Conservation (phyloP, 2,797 vertebrate species). For the Molossus alvarezi region DNA sequence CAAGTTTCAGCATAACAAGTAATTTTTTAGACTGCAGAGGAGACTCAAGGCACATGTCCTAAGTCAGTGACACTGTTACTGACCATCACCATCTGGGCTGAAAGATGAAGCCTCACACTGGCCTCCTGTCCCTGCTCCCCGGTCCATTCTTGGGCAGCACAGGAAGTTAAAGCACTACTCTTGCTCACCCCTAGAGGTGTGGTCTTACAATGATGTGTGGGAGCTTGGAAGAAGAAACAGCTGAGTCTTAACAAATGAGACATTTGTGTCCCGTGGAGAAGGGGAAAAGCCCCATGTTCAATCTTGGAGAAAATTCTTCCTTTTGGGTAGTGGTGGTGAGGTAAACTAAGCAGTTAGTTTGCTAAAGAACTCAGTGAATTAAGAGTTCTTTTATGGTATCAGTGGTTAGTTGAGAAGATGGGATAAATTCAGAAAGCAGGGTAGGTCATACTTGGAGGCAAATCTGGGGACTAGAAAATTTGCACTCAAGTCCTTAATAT, state of each 20-base stretch:
- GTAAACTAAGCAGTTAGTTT: not conserved
- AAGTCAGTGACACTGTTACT: not conserved
- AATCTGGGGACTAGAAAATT: not conserved
- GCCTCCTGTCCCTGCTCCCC: not conserved
- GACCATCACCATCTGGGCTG: not conserved
- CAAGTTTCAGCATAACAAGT: conserved; percentile 76
- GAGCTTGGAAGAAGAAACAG: not conserved
- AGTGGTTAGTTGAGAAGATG: not conserved
- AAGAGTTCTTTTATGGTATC: not conserved
- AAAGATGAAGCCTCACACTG: not conserved
- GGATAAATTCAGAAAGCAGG: not conserved
- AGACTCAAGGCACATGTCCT: conserved; percentile 76
- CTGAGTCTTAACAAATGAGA: not conserved
- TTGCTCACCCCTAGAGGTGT: not conserved
- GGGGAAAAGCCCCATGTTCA: not conserved
- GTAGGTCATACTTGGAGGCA: not conserved
- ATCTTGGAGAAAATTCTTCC: not conserved
- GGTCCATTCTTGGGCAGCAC: not conserved
- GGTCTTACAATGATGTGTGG: not conserved
- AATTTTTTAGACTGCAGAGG: conserved; percentile 78
- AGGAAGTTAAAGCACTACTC: not conserved
- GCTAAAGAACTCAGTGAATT: not conserved
- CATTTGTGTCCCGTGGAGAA: not conserved
- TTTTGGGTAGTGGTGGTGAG: not conserved
- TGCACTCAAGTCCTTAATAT: not conserved